phyloP scores from a whole-genome alignment of 37 sponge, comb jelly and placozoan genomes.

The Oscarella lobularis region DNA sequence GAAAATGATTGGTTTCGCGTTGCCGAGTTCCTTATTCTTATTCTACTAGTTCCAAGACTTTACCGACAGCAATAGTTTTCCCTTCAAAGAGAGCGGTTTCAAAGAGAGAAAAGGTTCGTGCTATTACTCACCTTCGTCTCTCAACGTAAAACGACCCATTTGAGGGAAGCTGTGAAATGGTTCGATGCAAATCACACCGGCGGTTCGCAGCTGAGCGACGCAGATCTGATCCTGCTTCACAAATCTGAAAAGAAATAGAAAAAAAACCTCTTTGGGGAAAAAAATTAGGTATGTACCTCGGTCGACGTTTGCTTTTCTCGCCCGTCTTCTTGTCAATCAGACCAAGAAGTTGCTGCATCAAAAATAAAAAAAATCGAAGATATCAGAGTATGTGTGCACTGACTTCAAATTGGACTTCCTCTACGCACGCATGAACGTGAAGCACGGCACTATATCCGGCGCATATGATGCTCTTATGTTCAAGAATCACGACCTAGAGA shows the following conservation, averaged over 20 bases:
- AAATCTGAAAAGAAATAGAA: conserved; percentile 36
- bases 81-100: conserved; percentile 34
- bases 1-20: too few relatives aligned
- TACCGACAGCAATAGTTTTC: conserved; percentile 93
- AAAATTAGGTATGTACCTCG: conserved; percentile 30
- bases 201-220: conserved; percentile 60
- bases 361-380: conserved; percentile 1
- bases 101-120: neutral
- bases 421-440: conserved; percentile 82
- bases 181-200: conserved; percentile 88
- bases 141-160: conserved; percentile 90
- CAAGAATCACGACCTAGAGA: conserved; percentile 73
- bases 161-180: conserved; percentile 89
- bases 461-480: conserved; percentile 87
- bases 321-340: conserved; percentile 89
- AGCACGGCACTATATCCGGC: conserved; percentile 88
- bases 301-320: conserved; percentile 42
- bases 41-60: conserved; percentile 76
- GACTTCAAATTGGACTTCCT: conserved; percentile 87
- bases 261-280: neutral
- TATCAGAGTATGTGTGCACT: neutral
- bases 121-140: conserved; percentile 84
- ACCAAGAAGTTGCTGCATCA: conserved; percentile 53
- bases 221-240: conserved; percentile 84
- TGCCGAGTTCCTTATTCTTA: too few relatives aligned